A percentile compares a stretch with the other conserved stretches of the same genome.
These are phyloP conservation scores for Protaetia brevitarsis DNA, from an alignment of 1,140 invertebrate species.

Conservation along the genomic window DNA sequence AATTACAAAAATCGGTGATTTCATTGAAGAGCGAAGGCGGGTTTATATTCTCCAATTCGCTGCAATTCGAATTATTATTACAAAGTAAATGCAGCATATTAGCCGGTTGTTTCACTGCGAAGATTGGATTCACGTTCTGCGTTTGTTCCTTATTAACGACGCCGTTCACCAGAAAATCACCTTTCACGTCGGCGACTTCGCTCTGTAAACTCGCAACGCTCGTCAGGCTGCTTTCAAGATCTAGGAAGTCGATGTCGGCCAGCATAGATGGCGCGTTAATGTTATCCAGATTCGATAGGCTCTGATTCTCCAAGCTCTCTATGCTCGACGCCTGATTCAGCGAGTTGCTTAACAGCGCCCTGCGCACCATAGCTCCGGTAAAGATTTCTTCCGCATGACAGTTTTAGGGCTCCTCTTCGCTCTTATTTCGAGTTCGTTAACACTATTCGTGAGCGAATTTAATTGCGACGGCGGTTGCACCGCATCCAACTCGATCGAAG, in stretches of 20 bases:
- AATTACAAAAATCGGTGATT: slow-evolving; percentile 60
- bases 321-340: slow-evolving; percentile 58
- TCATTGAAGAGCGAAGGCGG: slow-evolving; percentile 62
- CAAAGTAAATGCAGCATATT: slow-evolving; percentile 45
- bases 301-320: slow-evolving; percentile 51
- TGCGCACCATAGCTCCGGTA: slow-evolving; percentile 68
- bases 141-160: slow-evolving; percentile 24
- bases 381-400: slow-evolving; percentile 59
- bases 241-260: slow-evolving; percentile 66
- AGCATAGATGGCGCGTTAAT: slow-evolving; percentile 79
- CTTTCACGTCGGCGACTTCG: slow-evolving; percentile 62
- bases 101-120: slow-evolving; percentile 53
- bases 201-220: slow-evolving; percentile 81
- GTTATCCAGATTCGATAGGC: slow-evolving; percentile 66
- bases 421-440: slow-evolving; percentile 46
- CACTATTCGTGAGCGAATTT: slow-evolving; percentile 60
- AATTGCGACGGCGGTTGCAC: slow-evolving; percentile 76
- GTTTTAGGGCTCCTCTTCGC: slow-evolving; percentile 44
- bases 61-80: slow-evolving; percentile 39
- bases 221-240: slow-evolving; percentile 76
- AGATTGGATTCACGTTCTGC: slow-evolving; percentile 47
- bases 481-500: slow-evolving; percentile 66
- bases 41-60: slow-evolving; percentile 63
- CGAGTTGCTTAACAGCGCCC: slow-evolving; percentile 59
- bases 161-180: slow-evolving; percentile 38